Evolutionary conservation across 1,140 invertebrate species (phyloP).

Genomic region (Leptestheria dahalacensis): DNA sequence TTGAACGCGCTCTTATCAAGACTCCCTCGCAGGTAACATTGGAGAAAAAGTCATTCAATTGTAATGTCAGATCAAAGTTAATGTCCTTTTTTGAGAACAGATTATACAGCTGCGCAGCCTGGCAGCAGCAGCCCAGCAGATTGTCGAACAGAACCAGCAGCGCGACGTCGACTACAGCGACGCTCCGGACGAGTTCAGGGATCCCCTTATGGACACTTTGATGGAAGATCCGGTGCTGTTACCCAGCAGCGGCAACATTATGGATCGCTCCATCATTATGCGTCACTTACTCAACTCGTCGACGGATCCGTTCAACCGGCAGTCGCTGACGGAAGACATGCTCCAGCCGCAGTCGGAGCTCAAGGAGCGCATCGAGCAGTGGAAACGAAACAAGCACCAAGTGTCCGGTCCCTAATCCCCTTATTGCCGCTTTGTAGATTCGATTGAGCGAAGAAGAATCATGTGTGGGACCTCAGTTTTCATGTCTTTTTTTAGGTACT

Average conservation of each 20-base stretch:
- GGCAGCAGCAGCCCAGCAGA: constrained; percentile 59
- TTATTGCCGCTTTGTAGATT: no score
- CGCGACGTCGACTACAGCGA: constrained; percentile 84
- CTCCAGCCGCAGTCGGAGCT: constrained; percentile 53
- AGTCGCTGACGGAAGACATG: constrained; percentile 78
- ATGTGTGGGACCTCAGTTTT: no score
- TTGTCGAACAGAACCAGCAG: constrained; percentile 66
- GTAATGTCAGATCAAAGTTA: no score
- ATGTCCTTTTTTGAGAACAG: constrained; percentile 16
- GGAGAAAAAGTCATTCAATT: constrained; percentile 16
- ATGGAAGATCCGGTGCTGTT: constrained; percentile 92
- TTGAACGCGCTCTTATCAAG: constrained; percentile 69
- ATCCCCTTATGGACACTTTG: constrained; percentile 92
- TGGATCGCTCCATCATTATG: constrained; percentile 87
- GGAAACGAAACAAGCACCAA: constrained; percentile 65
- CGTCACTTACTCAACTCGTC: constrained; percentile 87
- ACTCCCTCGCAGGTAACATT: constrained; percentile 42
- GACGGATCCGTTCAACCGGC: constrained; percentile 93
- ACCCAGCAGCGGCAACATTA: constrained; percentile 84
- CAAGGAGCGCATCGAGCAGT: constrained; percentile 57
- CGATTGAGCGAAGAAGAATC: no score
- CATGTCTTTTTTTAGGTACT: no score
- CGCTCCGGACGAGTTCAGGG: constrained; percentile 92
- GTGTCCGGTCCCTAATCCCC: no score
- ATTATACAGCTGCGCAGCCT: constrained; percentile 69